A percentile compares a stretch with the other conserved stretches of the same genome.
Evolutionary conservation across 2,797 vertebrate genomes (phyloP).

Genomic region (Lagocephalus sceleratus): DNA sequence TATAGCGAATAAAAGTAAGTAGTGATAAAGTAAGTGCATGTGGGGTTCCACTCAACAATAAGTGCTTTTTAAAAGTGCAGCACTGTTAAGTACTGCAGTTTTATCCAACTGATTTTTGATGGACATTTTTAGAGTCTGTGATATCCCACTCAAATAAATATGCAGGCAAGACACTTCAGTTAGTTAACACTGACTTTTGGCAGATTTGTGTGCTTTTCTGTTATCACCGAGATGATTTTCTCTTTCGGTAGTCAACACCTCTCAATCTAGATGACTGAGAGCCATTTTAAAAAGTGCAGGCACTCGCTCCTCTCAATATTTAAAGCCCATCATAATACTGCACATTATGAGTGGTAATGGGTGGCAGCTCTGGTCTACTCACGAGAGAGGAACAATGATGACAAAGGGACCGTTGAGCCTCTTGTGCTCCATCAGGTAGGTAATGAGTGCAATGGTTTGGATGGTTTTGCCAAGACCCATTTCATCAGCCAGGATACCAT

Average conservation of each 20-base stretch:
- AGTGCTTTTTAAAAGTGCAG: not conserved
- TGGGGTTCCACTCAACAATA: too few species aligned
- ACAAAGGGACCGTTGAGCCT: conserved; percentile 94
- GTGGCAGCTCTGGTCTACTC: conserved; percentile 64
- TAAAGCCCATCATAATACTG: not conserved
- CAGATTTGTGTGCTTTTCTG: too few species aligned
- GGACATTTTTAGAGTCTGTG: not conserved
- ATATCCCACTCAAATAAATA: not conserved
- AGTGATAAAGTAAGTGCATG: too few species aligned
- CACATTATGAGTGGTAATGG: not conserved
- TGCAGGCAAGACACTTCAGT: conserved; percentile 1
- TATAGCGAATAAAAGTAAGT: too few species aligned
- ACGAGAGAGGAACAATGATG: conserved; percentile 98
- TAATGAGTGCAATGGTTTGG: conserved; percentile 97
- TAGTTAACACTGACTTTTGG: not conserved
- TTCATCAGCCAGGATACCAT: conserved; percentile 96
- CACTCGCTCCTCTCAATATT: not conserved
- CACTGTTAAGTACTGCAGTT: not conserved
- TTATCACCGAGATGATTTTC: too few species aligned
- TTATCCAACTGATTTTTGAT: not conserved
- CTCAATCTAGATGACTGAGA: not conserved
- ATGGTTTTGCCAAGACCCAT: conserved; percentile 99
- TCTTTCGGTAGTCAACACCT: not conserved
- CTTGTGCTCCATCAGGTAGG: conserved; percentile 96
- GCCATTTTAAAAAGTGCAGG: not conserved